phyloP scores from a whole-genome alignment of 2,797 vertebrate species.

The Macroramphosus scolopax region DNA sequence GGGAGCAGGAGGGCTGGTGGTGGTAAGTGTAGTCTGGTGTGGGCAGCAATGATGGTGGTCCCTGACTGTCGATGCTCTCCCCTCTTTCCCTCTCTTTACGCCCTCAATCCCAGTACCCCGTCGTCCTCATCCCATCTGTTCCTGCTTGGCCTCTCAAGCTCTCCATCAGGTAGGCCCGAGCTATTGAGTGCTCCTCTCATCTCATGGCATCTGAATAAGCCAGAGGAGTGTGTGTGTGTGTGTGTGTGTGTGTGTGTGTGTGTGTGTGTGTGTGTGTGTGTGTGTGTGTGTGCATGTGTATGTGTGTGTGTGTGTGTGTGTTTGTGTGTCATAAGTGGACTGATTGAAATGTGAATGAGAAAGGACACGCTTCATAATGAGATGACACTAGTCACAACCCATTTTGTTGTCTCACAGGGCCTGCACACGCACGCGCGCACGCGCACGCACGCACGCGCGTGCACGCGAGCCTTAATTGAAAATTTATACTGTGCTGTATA shows the following conservation, averaged over 20 bases:
- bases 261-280: conserved; percentile 4
- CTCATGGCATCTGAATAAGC: conserved; percentile 60
- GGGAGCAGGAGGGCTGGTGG: conserved; percentile 36
- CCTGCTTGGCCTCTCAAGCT: conserved; percentile 72
- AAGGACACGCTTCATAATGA: too few species aligned
- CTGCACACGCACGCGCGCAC: too few species aligned
- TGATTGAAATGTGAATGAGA: too few species aligned
- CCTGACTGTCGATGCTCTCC: conserved; percentile 64
- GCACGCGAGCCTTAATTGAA: too few species aligned
- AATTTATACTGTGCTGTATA: too few species aligned
- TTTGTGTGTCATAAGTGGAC: too few species aligned
- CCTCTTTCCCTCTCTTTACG: conserved; percentile 51
- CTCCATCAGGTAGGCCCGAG: conserved; percentile 72
- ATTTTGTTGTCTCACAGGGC: too few species aligned
- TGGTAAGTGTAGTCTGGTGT: conserved; percentile 72
- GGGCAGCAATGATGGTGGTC: conserved; percentile 82
- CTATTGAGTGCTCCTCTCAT: conserved; percentile 61
- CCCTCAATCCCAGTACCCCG: conserved; percentile 62
- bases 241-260: conserved; percentile 7
- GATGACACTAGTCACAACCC: too few species aligned
- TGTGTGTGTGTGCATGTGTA: conserved; percentile 1
- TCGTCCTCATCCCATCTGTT: conserved; percentile 79
- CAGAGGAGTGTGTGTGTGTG: conserved; percentile 14
- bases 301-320: too few species aligned
- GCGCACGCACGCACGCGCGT: too few species aligned